Percentiles rank a stretch among this genome's conserved stretches.
Evolutionary conservation across 2,113 vertebrate genomes (phyloP).

Genomic region (Chauna torquata): DNA sequence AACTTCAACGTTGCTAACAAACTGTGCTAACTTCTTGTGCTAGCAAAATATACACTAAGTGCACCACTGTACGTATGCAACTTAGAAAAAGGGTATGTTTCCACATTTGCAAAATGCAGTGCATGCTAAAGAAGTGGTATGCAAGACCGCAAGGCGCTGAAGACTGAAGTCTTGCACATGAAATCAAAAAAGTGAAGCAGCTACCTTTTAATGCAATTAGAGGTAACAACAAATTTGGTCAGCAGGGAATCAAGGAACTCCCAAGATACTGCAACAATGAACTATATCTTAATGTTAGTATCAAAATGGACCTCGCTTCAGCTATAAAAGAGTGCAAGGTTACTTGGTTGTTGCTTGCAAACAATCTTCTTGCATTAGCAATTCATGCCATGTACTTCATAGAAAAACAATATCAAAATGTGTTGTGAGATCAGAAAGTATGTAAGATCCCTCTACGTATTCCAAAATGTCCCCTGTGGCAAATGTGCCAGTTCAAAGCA

Average conservation of each 20-base stretch:
- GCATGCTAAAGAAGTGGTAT: neutral
- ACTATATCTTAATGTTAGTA: neutral
- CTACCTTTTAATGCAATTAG: neutral
- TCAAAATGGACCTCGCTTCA: neutral
- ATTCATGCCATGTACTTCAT: neutral
- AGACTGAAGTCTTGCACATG: neutral
- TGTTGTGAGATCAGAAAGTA: neutral
- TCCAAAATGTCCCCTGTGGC: neutral
- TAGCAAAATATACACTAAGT: neutral
- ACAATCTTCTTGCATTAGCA: neutral
- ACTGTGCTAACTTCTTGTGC: neutral
- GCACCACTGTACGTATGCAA: neutral
- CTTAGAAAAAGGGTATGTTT: neutral
- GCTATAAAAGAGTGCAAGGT: neutral
- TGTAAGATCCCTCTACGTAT: neutral
- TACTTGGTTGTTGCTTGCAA: neutral
- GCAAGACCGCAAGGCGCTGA: neutral
- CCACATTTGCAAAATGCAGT: neutral
- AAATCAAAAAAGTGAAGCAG: neutral
- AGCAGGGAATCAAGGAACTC: neutral
- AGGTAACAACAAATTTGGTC: neutral
- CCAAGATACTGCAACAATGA: neutral
- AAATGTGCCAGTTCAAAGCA: neutral
- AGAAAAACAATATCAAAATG: neutral
- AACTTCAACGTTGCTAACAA: neutral